Percentiles rank a stretch among this genome's conserved stretches.
phyloP scores from a whole-genome alignment of 2,888 invertebrate species.

The Scelioninae gen. 1 region DNA sequence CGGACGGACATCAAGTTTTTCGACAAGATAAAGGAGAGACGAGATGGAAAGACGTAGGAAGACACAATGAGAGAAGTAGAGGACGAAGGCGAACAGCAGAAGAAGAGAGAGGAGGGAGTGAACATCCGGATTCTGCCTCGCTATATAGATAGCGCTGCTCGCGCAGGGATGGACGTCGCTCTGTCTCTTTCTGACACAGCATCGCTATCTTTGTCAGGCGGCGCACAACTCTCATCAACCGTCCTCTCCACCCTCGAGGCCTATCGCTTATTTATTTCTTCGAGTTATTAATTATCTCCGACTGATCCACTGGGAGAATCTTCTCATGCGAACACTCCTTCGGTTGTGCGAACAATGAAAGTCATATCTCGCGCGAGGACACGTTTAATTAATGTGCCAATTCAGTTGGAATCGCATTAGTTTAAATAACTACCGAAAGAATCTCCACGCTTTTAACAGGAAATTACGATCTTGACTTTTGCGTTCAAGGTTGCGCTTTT shows the following conservation, averaged over 20 bases:
- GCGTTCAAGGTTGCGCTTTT: conserved; percentile 40
- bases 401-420: conserved; percentile 67
- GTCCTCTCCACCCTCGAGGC: conserved; percentile 60
- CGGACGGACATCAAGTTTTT: conserved; percentile 71
- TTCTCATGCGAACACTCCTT: conserved; percentile 44
- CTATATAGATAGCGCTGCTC: conserved; percentile 39
- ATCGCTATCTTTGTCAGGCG: conserved; percentile 11
- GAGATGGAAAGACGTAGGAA: conserved; percentile 60
- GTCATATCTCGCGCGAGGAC: conserved; percentile 67
- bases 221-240: conserved; percentile 56
- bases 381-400: conserved; percentile 68
- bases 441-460: conserved; percentile 61
- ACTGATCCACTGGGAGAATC: conserved; percentile 60
- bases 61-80: conserved; percentile 31
- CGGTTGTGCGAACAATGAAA: conserved; percentile 63
- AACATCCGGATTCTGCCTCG: conserved; percentile 68
- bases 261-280: conserved; percentile 64
- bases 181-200: conserved; percentile 2
- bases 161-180: conserved; percentile 42
- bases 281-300: conserved; percentile 69
- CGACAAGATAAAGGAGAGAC: conserved; percentile 71
- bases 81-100: conserved; percentile 19
- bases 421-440: conserved; percentile 67
- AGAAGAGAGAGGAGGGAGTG: conserved; percentile 20
- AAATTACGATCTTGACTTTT: conserved; percentile 54